Evolutionary conservation across 2,888 invertebrate species (phyloP).

Genomic region (Ischnus inquisitorius): DNA sequence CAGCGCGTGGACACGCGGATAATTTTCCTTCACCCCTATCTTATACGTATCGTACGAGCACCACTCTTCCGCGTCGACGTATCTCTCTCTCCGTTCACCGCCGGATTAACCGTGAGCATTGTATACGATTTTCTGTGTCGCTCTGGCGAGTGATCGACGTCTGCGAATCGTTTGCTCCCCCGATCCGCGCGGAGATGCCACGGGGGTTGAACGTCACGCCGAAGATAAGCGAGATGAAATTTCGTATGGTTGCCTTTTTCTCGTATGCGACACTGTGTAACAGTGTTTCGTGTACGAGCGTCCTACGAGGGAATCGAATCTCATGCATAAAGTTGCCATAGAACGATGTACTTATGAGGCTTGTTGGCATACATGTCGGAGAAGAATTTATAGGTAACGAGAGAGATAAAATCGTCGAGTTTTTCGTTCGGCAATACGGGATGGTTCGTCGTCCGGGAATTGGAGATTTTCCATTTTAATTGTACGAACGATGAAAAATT

Average conservation of each 20-base stretch:
- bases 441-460: too few relatives aligned
- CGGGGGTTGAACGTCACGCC: slow-evolving; percentile 47
- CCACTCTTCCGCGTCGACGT: slow-evolving; percentile 4
- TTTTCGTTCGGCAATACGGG: too few relatives aligned
- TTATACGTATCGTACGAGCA: slow-evolving; percentile 16
- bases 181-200: slow-evolving; percentile 32
- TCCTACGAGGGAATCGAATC: too few relatives aligned
- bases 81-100: slow-evolving; percentile 6
- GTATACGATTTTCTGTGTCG: slow-evolving; percentile 28
- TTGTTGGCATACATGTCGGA: too few relatives aligned
- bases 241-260: slow-evolving; percentile 19
- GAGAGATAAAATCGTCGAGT: too few relatives aligned
- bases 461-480: too few relatives aligned
- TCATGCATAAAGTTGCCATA: too few relatives aligned
- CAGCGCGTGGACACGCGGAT: slow-evolving; percentile 60
- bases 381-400: too few relatives aligned
- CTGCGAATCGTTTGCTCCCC: slow-evolving; percentile 23
- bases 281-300: too few relatives aligned
- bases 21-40: slow-evolving; percentile 64
- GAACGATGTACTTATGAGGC: too few relatives aligned
- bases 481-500: too few relatives aligned
- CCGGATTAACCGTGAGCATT: background rate
- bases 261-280: background rate
- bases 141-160: slow-evolving; percentile 57
- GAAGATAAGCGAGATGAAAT: slow-evolving; percentile 61